Conservation (phyloP, 2,888 invertebrate genomes). For the Peribatodes rhomboidaria region DNA sequence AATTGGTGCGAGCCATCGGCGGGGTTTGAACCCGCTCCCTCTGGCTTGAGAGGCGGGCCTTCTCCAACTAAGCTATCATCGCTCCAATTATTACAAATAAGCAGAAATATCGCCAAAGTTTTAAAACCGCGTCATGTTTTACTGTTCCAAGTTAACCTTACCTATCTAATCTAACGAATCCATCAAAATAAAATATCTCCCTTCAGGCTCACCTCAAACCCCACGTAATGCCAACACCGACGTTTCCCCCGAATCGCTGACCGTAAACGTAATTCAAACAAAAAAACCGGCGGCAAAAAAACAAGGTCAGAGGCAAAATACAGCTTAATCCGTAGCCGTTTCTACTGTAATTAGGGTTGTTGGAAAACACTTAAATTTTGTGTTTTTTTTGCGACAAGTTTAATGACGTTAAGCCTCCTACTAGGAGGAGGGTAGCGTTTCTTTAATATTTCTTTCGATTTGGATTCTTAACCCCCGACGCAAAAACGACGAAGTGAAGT, state of each 20-base stretch:
- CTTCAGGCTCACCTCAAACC: constrained; percentile 7
- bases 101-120: no score
- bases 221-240: constrained; percentile 27
- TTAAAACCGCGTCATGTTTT: no score
- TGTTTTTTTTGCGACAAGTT: constrained; percentile 68
- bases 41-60: no score
- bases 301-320: constrained; percentile 46
- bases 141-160: background rate
- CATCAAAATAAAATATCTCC: constrained; percentile 1
- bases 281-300: constrained; percentile 45
- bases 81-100: background rate
- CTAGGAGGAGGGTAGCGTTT: constrained; percentile 1
- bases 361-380: constrained; percentile 76
- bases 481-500: no score
- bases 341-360: constrained; percentile 71
- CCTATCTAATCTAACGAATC: no score
- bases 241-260: constrained; percentile 21
- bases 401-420: constrained; percentile 2
- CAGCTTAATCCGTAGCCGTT: constrained; percentile 64
- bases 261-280: constrained; percentile 32
- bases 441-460: background rate
- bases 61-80: no score
- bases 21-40: no score
- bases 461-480: no score
- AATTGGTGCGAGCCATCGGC: no score